These are phyloP conservation scores for Tinea pellionella DNA, from an alignment of 2,888 invertebrate genomes.

Conservation along the genomic window DNA sequence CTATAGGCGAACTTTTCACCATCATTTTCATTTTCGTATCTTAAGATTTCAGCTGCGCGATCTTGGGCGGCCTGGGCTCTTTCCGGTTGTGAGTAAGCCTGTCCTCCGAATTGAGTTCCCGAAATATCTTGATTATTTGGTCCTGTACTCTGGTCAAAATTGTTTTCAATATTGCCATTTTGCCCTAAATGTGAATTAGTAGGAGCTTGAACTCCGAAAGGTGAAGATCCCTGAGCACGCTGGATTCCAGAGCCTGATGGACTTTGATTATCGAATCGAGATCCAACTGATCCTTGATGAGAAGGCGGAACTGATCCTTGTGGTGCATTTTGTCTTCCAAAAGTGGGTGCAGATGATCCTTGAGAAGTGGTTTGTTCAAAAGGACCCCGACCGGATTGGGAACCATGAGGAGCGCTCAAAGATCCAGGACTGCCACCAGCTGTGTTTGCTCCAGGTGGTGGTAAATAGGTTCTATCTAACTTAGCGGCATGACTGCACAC, in stretches of 20 bases:
- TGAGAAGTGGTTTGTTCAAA: slow-evolving; percentile 16
- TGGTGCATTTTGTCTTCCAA: slow-evolving; percentile 18
- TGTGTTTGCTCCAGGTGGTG: slow-evolving; percentile 46
- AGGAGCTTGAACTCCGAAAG: neutral
- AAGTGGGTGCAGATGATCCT: slow-evolving; percentile 2
- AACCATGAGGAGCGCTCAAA: slow-evolving; percentile 35
- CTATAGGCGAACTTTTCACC: slow-evolving; percentile 50
- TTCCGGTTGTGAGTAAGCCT: slow-evolving; percentile 29
- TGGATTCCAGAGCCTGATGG: neutral
- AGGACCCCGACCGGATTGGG: slow-evolving; percentile 17
- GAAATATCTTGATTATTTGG: slow-evolving; percentile 5
- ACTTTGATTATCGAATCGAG: neutral
- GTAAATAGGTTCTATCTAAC: slow-evolving; percentile 54
- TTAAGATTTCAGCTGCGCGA: slow-evolving; percentile 45
- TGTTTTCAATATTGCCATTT: neutral
- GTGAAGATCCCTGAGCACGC: neutral
- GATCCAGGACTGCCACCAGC: slow-evolving; percentile 57
- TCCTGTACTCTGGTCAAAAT: neutral
- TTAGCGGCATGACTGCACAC: slow-evolving; percentile 54
- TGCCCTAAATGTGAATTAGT: neutral
- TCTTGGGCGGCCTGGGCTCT: slow-evolving; percentile 48
- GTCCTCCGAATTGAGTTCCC: neutral
- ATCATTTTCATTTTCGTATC: slow-evolving; percentile 49
- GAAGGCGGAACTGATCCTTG: slow-evolving; percentile 14
- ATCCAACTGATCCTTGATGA: neutral